Conservation (phyloP, 2,797 vertebrate genomes). For the Amblyopsis hoosieri region DNA sequence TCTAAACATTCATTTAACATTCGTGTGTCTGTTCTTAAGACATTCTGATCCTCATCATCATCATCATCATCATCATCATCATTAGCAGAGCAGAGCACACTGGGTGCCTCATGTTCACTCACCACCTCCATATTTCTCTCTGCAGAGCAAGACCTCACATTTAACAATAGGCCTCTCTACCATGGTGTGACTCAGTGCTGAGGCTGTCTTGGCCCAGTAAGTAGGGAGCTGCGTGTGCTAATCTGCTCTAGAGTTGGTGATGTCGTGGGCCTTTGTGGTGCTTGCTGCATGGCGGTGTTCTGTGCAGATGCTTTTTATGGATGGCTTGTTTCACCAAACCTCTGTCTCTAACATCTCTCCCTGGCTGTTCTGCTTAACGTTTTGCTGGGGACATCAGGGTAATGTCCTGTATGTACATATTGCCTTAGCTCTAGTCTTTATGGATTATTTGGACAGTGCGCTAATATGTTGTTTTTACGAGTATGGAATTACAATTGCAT, state of each 20-base stretch:
- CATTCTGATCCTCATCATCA: background rate
- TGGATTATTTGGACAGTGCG: too few relatives aligned
- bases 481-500: too few relatives aligned
- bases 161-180: slow-evolving; percentile 79
- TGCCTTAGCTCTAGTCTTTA: too few relatives aligned
- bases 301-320: slow-evolving; percentile 17
- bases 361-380: slow-evolving; percentile 12
- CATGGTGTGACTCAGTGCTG: slow-evolving; percentile 75
- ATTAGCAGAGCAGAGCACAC: background rate
- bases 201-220: slow-evolving; percentile 76
- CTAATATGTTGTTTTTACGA: too few relatives aligned
- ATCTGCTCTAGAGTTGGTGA: slow-evolving; percentile 13
- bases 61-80: background rate
- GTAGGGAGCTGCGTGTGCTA: slow-evolving; percentile 60
- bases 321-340: slow-evolving; percentile 15
- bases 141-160: slow-evolving; percentile 75
- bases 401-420: background rate
- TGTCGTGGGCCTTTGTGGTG: slow-evolving; percentile 22
- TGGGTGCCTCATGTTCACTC: slow-evolving; percentile 17
- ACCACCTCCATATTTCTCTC: slow-evolving; percentile 64
- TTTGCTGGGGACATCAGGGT: slow-evolving; percentile 17
- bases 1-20: too few relatives aligned
- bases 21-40: too few relatives aligned
- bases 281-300: slow-evolving; percentile 55
- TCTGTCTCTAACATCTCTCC: slow-evolving; percentile 11